Base-by-base conservation (phyloP, 2,888 invertebrate species). In the Brachylomia viminalis region DNA sequence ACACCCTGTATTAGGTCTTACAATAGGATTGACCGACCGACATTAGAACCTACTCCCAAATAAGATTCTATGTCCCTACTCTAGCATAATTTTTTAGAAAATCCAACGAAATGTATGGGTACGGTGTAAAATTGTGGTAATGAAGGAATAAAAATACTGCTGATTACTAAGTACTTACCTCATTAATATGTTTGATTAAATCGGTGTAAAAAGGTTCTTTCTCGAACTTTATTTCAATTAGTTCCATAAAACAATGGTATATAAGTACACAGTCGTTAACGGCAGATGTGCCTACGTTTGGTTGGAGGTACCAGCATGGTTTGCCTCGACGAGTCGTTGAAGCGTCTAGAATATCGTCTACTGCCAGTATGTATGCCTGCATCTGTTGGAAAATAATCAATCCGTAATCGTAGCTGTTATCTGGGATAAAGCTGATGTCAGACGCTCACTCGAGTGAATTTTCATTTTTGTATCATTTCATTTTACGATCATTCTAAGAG, bases 251-350 rank as follows among this genome's bases (percentile, higher is more conserved):
- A 54, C 66, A 70, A 27, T 69, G 72, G n/a, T 78, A 45, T 38
- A 85, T 70, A 3, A 83, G 66, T 15, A 74, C 13, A 20, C 72
- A 62, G 72, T 83, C 83, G 20, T 87, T 87, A 20, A 79, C 65
- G 1, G 87, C 83, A n/a, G 66, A 23, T 0, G 72, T 38, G 17
- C 83, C 83, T 10, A 83, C 73, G 15, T 72, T 11, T 6, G 78
- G 78, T 15, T 49, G 71, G 4, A 74, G 69, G 65, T 83, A 66
- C 83, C 83, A 83, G 10, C 83, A 83, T 1, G 66, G 45, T 23
- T 75, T 75, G 20, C 83, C 83, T 0, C 83, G 78, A 7, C 83
- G 83, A 20, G 86, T 83, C 20, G 68, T 69, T 8, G 83, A 82
- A 13, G 1, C 52, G 13, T 83, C 83, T 27, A 83, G 62, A 15